phyloP scores from a whole-genome alignment of 2,888 invertebrate genomes.

The Mylabris sibirica region DNA sequence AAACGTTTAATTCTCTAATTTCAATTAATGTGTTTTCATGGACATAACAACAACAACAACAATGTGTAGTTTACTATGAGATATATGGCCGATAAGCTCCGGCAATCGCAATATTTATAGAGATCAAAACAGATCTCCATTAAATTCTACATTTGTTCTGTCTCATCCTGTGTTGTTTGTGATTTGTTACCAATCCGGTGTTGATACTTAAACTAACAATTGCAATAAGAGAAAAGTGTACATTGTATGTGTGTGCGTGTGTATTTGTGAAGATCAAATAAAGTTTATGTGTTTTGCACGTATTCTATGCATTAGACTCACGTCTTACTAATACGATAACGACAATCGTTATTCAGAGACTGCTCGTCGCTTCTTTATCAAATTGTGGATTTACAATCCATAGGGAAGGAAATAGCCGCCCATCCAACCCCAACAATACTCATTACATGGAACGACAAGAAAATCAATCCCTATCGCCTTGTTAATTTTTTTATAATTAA shows the following conservation, averaged over 20 bases:
- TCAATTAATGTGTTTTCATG: constrained; percentile 4
- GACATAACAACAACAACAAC: neutral
- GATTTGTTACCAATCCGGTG: neutral
- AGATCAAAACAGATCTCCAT: constrained; percentile 12
- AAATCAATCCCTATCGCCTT: too few relatives aligned
- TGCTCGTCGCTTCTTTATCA: constrained; percentile 41
- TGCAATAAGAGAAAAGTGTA: neutral
- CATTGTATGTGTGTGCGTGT: too few relatives aligned
- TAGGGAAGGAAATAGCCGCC: neutral
- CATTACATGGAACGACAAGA: neutral
- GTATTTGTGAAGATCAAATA: neutral
- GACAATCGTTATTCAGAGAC: constrained; percentile 40
- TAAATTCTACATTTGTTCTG: neutral
- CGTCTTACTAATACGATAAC: constrained; percentile 40
- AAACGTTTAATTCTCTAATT: neutral
- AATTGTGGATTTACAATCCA: constrained; percentile 41
- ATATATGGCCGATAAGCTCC: neutral
- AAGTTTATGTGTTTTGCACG: constrained; percentile 16
- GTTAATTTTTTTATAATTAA: too few relatives aligned
- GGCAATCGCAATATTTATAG: neutral
- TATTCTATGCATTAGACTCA: constrained; percentile 37
- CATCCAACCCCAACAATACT: neutral
- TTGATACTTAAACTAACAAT: neutral
- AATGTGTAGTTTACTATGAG: neutral
- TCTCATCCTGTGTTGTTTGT: neutral